Conservation (phyloP, 30 jellyfish, hydroid and myxozoan species). For the Cassiopea xamachana region DNA sequence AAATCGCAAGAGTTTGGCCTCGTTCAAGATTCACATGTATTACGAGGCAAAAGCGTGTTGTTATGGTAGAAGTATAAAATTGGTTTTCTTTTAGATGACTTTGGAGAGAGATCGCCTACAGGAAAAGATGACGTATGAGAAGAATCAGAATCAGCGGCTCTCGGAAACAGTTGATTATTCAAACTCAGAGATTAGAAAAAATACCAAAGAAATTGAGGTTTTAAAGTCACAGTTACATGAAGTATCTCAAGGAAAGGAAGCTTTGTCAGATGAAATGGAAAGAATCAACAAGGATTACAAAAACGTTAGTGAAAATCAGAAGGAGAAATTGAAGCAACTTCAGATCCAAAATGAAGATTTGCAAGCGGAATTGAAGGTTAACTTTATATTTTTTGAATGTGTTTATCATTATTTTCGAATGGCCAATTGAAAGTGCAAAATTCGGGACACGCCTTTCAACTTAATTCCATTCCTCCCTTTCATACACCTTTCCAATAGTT, state of each 20-base stretch:
- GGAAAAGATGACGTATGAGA: constrained; percentile 48
- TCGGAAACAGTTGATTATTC: constrained; percentile 36
- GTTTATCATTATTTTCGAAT: background rate
- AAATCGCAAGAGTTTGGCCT: no score
- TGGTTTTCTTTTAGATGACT: constrained; percentile 12
- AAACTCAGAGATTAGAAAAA: constrained; percentile 37
- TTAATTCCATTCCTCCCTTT: no score
- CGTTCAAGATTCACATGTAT: no score
- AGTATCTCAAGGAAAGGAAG: constrained; percentile 34
- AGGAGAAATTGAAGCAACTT: background rate
- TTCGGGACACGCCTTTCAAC: no score
- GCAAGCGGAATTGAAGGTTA: constrained; percentile 50
- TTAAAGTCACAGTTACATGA: constrained; percentile 37
- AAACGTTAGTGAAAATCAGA: constrained; percentile 14
- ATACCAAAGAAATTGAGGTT: constrained; percentile 39
- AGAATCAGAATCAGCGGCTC: constrained; percentile 36
- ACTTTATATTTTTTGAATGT: background rate
- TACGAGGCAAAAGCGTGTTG: no score
- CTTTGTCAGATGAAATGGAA: constrained; percentile 47
- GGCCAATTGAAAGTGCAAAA: background rate
- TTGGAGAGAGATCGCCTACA: constrained; percentile 57
- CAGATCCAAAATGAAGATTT: constrained; percentile 41
- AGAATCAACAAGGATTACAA: constrained; percentile 12
- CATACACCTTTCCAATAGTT: no score
- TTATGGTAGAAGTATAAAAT: background rate